These are phyloP conservation scores for Morpho helenor DNA, from an alignment of 2,888 invertebrate genomes.

Conservation along the genomic window DNA sequence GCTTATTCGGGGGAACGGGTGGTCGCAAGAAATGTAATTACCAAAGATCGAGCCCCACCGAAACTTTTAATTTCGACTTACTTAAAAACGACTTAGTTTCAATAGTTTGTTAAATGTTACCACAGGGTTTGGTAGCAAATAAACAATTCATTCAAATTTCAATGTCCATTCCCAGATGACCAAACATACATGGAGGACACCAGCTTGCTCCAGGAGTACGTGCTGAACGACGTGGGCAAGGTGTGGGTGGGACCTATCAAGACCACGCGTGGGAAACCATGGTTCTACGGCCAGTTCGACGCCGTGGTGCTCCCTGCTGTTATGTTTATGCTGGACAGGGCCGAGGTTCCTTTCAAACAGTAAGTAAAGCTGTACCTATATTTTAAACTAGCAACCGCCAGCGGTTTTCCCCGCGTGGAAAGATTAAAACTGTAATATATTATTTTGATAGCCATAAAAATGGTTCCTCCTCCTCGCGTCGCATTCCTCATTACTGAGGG, in stretches of 20 bases:
- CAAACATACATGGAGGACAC: slow-evolving; percentile 86
- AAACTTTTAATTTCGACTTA: no score
- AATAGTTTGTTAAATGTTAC: neutral
- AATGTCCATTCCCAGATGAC: slow-evolving; percentile 78
- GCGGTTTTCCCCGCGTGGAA: no score
- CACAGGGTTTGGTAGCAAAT: no score
- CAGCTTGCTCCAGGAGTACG: slow-evolving; percentile 85
- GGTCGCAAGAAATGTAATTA: no score
- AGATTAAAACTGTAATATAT: no score
- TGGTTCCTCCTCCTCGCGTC: no score
- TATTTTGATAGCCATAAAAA: neutral
- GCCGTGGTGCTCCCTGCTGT: slow-evolving; percentile 84
- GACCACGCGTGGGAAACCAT: slow-evolving; percentile 86
- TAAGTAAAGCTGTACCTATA: slow-evolving; percentile 39
- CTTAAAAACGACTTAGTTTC: no score
- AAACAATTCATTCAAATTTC: no score
- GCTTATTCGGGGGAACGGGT: no score
- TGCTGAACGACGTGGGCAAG: slow-evolving; percentile 90
- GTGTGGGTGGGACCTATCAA: slow-evolving; percentile 90
- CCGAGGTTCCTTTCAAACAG: slow-evolving; percentile 79
- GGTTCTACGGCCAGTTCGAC: slow-evolving; percentile 92
- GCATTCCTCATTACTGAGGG: no score
- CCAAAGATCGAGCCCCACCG: no score
- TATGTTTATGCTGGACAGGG: slow-evolving; percentile 84
- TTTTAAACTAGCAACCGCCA: no score